phyloP scores from a whole-genome alignment of 2,888 invertebrate species.

The Pilophorus perplexus region DNA sequence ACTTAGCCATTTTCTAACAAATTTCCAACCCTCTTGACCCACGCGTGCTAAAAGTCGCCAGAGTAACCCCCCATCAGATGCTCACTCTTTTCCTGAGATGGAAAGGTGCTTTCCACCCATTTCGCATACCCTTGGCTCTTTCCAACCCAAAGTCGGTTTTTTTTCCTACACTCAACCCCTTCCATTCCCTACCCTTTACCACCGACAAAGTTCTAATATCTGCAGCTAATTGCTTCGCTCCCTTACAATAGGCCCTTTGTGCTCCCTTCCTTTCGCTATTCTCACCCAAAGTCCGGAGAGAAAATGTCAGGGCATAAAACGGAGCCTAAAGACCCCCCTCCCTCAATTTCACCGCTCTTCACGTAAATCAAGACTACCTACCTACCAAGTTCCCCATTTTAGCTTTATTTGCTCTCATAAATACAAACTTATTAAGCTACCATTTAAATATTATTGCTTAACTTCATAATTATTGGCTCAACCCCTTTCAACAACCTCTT shows the following conservation, averaged over 20 bases:
- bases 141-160: constrained; percentile 10
- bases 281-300: not conserved
- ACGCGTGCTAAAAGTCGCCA: too few relatives aligned
- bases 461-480: constrained; percentile 21
- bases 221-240: constrained; percentile 39
- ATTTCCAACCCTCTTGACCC: too few relatives aligned
- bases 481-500: too few relatives aligned
- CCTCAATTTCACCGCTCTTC: not conserved
- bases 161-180: constrained; percentile 20
- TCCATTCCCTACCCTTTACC: not conserved
- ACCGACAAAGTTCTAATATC: constrained; percentile 36
- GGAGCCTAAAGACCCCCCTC: constrained; percentile 1
- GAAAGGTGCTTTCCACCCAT: not conserved
- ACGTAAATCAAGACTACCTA: constrained; percentile 33
- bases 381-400: constrained; percentile 3
- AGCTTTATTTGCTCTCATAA: constrained; percentile 34
- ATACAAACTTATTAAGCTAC: constrained; percentile 30
- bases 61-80: too few relatives aligned
- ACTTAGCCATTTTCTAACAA: too few relatives aligned
- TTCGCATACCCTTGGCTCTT: not conserved
- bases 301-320: constrained; percentile 37
- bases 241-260: constrained; percentile 38
- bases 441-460: not conserved
- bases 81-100: too few relatives aligned
- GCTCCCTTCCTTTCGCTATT: not conserved